These are phyloP conservation scores for Gymnopithys bicolor DNA, from an alignment of 2,797 vertebrate species.

Conservation along the genomic window DNA sequence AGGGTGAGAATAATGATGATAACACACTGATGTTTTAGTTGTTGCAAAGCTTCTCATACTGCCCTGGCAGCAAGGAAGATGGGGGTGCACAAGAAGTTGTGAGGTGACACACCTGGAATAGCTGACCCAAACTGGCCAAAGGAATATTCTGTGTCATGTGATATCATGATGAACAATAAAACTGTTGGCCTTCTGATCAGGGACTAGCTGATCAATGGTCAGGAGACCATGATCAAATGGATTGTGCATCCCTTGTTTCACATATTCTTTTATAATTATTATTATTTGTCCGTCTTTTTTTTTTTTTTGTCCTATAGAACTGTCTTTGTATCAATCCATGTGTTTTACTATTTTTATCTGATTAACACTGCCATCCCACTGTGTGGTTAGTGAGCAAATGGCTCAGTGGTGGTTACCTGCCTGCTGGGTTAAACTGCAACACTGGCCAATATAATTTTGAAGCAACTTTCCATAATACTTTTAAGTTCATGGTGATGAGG, in stretches of 20 bases:
- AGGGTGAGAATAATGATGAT: not conserved
- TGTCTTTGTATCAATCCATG: not conserved
- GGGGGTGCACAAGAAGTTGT: not conserved
- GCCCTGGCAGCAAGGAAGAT: not conserved
- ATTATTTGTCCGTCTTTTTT: not conserved
- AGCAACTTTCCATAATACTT: not conserved
- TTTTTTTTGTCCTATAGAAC: not conserved
- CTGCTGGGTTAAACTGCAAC: not conserved
- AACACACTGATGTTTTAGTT: not conserved
- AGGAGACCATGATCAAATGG: not conserved
- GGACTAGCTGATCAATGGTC: not conserved
- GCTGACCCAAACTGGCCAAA: not conserved
- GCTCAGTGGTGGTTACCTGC: not conserved
- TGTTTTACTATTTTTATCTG: not conserved
- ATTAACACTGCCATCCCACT: not conserved
- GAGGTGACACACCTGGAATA: not conserved
- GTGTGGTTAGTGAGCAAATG: not conserved
- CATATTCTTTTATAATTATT: not conserved
- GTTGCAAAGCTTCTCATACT: not conserved
- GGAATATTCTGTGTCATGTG: not conserved
- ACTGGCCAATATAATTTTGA: not conserved
- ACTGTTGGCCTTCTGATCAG: not conserved
- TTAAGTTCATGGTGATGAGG: not conserved
- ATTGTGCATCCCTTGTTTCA: not conserved
- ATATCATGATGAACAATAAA: not conserved